phyloP scores from a whole-genome alignment of 2,113 vertebrate genomes.

The Barbus barbus region DNA sequence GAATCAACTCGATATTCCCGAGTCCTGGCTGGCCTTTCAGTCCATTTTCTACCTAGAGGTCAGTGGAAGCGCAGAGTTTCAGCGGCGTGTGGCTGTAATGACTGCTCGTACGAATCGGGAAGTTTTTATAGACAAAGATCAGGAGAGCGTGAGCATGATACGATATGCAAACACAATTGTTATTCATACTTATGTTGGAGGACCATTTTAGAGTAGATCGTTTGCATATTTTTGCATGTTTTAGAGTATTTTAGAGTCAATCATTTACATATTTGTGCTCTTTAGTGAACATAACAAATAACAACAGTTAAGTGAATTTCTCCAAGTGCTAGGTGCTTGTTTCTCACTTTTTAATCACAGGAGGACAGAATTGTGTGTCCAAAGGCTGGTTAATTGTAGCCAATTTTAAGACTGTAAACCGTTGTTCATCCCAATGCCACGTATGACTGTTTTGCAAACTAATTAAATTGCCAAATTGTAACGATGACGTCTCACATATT shows the following conservation, averaged over 20 bases:
- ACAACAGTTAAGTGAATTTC: neutral
- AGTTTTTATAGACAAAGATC: constrained; percentile 59
- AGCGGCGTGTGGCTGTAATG: constrained; percentile 63
- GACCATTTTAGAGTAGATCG: constrained; percentile 19
- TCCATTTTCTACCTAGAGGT: constrained; percentile 81
- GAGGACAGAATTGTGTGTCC: neutral
- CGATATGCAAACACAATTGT: too few relatives aligned
- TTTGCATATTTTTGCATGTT: constrained; percentile 41
- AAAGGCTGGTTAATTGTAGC: constrained; percentile 1
- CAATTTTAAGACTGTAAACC: neutral
- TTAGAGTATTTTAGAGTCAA: constrained; percentile 19
- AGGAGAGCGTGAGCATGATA: too few relatives aligned
- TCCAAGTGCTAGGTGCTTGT: neutral
- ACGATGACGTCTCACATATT: neutral
- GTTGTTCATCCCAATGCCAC: neutral
- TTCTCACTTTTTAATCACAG: constrained; percentile 1
- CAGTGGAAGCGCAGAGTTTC: constrained; percentile 79
- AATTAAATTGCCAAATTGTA: neutral
- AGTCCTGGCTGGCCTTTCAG: constrained; percentile 80
- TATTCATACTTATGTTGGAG: neutral
- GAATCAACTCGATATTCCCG: constrained; percentile 90
- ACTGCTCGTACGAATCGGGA: constrained; percentile 66
- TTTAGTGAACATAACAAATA: constrained; percentile 14
- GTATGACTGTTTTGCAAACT: neutral
- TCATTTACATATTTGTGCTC: constrained; percentile 30